Evolutionary conservation across 2,888 invertebrate genomes (phyloP), one percentile per base, ranked within the genome.

Genomic region (Lamproptera curius): DNA sequence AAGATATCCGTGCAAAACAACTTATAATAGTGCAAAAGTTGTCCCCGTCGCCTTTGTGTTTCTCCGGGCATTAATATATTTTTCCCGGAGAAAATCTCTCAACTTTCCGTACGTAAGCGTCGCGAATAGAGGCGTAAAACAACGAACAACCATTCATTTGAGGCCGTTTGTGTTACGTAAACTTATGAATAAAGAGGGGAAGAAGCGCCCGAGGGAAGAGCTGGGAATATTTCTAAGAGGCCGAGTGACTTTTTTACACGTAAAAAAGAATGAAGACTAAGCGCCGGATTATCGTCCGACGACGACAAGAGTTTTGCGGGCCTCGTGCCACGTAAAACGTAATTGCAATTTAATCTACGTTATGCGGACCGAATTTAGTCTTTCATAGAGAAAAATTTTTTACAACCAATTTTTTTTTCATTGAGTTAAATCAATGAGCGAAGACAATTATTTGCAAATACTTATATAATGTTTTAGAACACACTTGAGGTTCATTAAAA

Each of bases 111-210:
- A 70, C 76, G 76, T 77, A 85, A 75, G 70, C 80, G 78, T 78
- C 79, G 82, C 78, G 77, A 81, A 83, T 81, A 84, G 82, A 81
- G 74, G 79, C 84, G 84, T 87, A 86, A 87, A 87, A 87, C 82
- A 85, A 84, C 77, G 80, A 86, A 86, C 84, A 83, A 72, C 86
- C 85, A 78, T 86, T 85, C 82, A 85, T 86, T 87, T 84, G 79
- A 76, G 81, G 76, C 72, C 76, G 76, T 81, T 76, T 72, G 74
- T 82, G 82, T 84, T 82, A 76, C 83, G 78, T 80, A 78, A 78
- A 75, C 62, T 84, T 84, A 84, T 85, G 83, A 84, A 85, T 85
- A 85, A 85, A 83, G 79, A 80, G 81, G 36, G 79, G 72, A 6
- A n/a, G n/a, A n/a, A n/a, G 70, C 73, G 73, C 70, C 67, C 66